A percentile compares a stretch with the other conserved stretches of the same genome.
These are phyloP conservation scores for Macrotus californicus DNA, from an alignment of 2,113 vertebrate species.

Conservation along the genomic window DNA sequence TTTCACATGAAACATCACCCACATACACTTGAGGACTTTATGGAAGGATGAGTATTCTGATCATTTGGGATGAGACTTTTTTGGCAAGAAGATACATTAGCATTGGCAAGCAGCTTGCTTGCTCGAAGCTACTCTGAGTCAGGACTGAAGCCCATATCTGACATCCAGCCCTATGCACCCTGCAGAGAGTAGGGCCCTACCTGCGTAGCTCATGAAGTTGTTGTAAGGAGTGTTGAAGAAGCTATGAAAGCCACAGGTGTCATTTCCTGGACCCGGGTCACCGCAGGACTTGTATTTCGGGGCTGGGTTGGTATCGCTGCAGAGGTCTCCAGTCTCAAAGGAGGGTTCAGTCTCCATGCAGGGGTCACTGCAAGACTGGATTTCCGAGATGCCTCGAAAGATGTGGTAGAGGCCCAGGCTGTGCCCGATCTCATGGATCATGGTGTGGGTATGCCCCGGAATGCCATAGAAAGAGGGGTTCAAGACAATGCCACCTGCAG, in stretches of 20 bases:
- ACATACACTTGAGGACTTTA: not conserved
- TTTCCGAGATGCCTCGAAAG: constrained; percentile 96
- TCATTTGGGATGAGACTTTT: not conserved
- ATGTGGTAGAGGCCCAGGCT: constrained; percentile 97
- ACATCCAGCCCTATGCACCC: rapidly evolving
- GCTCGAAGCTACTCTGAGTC: not conserved
- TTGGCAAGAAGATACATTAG: not conserved
- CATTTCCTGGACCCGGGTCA: constrained; percentile 92
- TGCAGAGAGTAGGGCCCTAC: constrained; percentile 68
- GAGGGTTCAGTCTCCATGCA: constrained; percentile 98
- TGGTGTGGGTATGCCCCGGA: constrained; percentile 95
- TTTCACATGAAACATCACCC: not conserved
- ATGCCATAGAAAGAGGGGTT: constrained; percentile 97
- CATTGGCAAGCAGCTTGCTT: not conserved
- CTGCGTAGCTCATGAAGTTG: constrained; percentile 99
- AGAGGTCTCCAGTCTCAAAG: constrained; percentile 95
- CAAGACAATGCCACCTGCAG: constrained; percentile 93
- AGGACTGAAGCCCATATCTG: not conserved
- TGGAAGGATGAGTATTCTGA: not conserved
- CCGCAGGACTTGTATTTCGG: constrained; percentile 94
- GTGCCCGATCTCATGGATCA: constrained; percentile 98
- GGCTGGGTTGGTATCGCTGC: constrained; percentile 94
- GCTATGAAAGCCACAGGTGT: constrained; percentile 90
- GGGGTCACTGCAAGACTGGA: constrained; percentile 95
- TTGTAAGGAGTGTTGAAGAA: constrained; percentile 94